phyloP scores from a whole-genome alignment of 92 coral and sea anemone genomes.

The Umimayanthus kanabou region DNA sequence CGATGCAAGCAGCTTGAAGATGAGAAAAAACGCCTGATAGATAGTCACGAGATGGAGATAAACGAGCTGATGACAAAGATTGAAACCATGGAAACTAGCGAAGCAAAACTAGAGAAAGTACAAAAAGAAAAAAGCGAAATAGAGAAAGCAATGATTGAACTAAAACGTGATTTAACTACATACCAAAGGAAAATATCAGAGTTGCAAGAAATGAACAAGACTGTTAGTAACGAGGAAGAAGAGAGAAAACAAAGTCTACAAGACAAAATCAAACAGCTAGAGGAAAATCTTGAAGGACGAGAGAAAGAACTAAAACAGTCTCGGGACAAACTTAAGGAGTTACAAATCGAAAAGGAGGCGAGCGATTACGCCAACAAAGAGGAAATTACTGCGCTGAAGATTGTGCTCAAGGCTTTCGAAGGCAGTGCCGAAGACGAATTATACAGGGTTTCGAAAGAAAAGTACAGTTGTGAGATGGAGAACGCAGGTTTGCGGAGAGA shows the following conservation, averaged over 20 bases:
- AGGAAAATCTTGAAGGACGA: conserved; percentile 49
- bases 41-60: conserved; percentile 44
- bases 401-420: conserved; percentile 38
- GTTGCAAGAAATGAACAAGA: conserved; percentile 54
- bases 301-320: conserved; percentile 53
- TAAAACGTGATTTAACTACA: conserved; percentile 45
- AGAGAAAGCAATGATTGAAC: conserved; percentile 51
- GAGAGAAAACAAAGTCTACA: conserved; percentile 55
- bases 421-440: conserved; percentile 42
- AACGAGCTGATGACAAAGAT: conserved; percentile 48
- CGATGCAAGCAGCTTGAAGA: conserved; percentile 69
- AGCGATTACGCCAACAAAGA: conserved; percentile 21
- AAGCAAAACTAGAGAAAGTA: conserved; percentile 31
- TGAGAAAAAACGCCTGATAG: conserved; percentile 56
- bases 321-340: conserved; percentile 55
- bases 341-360: conserved; percentile 54
- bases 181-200: conserved; percentile 60
- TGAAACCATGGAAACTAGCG: conserved; percentile 40
- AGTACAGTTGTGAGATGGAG: conserved; percentile 66
- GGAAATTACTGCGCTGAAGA: conserved; percentile 29
- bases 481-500: conserved; percentile 66
- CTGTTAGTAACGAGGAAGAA: conserved; percentile 50
- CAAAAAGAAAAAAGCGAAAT: conserved; percentile 49
- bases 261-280: conserved; percentile 53
- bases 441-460: conserved; percentile 60